These are phyloP conservation scores for Calidris pygmaea DNA, from an alignment of 2,113 vertebrate genomes.

Conservation along the genomic window DNA sequence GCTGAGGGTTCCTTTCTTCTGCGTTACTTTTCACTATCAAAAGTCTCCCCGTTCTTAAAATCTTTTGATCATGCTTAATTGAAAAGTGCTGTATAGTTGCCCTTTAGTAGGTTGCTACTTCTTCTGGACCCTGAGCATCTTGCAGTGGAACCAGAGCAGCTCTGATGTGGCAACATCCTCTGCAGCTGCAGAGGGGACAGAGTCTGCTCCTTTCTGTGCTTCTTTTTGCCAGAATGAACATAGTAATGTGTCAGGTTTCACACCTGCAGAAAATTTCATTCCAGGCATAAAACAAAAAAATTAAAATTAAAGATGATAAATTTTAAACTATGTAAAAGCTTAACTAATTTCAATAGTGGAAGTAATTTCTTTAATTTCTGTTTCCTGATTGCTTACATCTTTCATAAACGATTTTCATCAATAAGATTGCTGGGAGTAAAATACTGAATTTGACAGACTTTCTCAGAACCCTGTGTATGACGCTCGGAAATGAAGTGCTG, in stretches of 20 bases:
- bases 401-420: conserved; percentile 15
- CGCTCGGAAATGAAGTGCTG: neutral
- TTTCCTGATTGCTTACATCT: neutral
- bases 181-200: neutral
- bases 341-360: neutral
- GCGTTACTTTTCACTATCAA: neutral
- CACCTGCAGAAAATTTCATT: neutral
- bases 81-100: neutral
- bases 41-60: neutral
- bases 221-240: neutral
- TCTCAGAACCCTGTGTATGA: neutral
- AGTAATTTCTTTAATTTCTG: conserved; percentile 21
- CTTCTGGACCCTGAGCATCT: neutral
- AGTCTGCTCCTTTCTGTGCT: neutral
- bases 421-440: neutral
- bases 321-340: neutral
- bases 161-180: neutral
- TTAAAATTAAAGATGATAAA: neutral
- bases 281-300: neutral
- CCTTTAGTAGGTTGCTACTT: neutral
- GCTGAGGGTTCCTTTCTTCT: neutral
- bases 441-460: neutral
- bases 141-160: neutral
- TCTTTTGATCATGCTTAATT: neutral
- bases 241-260: neutral